A percentile compares a stretch with the other conserved stretches of the same genome.
Conservation (phyloP, 1,140 invertebrate species). For the Chrysomallon squamiferum region DNA sequence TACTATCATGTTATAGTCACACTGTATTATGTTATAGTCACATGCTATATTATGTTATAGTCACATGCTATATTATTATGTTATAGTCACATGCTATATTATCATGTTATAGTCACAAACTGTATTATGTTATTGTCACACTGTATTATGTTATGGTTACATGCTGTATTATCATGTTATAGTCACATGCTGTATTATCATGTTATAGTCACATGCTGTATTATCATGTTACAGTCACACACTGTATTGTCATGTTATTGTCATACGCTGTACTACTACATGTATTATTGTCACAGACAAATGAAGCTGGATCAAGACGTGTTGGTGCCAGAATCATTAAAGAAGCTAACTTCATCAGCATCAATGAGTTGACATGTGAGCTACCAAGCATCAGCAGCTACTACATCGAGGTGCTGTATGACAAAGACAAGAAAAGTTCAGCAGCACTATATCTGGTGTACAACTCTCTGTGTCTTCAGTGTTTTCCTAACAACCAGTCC, state of each 20-base stretch:
- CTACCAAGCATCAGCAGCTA: slow-evolving; percentile 27
- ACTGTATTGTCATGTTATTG: neutral
- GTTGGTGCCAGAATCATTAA: neutral
- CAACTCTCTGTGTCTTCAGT: slow-evolving; percentile 40
- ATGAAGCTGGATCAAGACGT: slow-evolving; percentile 21
- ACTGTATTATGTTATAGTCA: neutral
- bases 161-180: too few relatives aligned
- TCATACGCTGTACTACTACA: too few relatives aligned
- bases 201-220: too few relatives aligned
- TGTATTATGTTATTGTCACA: too few relatives aligned
- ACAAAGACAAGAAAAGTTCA: slow-evolving; percentile 17
- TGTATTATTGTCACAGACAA: slow-evolving; percentile 19
- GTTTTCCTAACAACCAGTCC: slow-evolving; percentile 20
- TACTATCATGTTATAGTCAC: neutral
- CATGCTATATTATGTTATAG: neutral
- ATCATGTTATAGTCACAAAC: too few relatives aligned
- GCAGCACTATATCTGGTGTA: slow-evolving; percentile 26
- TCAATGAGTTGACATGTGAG: slow-evolving; percentile 35
- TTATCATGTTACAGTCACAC: too few relatives aligned
- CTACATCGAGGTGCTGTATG: slow-evolving; percentile 28
- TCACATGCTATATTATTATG: too few relatives aligned
- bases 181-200: neutral
- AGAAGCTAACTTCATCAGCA: slow-evolving; percentile 27
- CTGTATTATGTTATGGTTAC: too few relatives aligned
- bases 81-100: too few relatives aligned